These are phyloP conservation scores for Zosterops lateralis DNA, from an alignment of 2,113 vertebrate species.

Conservation along the genomic window DNA sequence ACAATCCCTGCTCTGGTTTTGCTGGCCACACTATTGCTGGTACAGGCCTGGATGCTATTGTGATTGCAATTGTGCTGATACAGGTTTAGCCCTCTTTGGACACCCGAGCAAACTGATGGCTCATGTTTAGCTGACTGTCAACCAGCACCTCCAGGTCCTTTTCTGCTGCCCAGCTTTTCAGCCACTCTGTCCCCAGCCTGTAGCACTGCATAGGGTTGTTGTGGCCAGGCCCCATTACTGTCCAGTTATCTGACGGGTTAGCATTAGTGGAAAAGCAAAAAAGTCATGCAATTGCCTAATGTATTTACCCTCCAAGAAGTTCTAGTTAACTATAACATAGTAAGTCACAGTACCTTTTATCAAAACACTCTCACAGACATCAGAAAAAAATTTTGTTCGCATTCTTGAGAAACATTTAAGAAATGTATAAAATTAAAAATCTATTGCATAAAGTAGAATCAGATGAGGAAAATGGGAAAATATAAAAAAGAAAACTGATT, in stretches of 20 bases:
- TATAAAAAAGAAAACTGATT: not conserved
- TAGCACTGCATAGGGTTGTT: not conserved
- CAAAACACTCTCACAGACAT: not conserved
- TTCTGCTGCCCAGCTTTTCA: not conserved
- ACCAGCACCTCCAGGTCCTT: not conserved
- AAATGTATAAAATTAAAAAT: not conserved
- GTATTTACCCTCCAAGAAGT: not conserved
- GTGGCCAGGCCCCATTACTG: not conserved
- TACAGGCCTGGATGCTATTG: not conserved
- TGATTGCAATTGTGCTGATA: not conserved
- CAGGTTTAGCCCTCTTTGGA: not conserved
- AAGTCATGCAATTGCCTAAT: not conserved
- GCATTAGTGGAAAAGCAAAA: not conserved
- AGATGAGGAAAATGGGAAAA: not conserved
- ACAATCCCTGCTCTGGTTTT: rapidly evolving
- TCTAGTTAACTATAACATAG: not conserved
- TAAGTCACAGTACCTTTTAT: not conserved
- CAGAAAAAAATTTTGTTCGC: not conserved
- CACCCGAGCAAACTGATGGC: too few relatives aligned
- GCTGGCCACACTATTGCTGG: not conserved
- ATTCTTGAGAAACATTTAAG: not conserved
- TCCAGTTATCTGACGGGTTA: not conserved
- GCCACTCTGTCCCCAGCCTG: not conserved
- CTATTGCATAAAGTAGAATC: not conserved
- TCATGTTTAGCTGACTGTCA: not conserved